Percentiles rank a stretch among this genome's conserved stretches.
These are phyloP conservation scores for Limnodromus scolopaceus DNA, from an alignment of 2,797 vertebrate genomes.

Conservation along the genomic window DNA sequence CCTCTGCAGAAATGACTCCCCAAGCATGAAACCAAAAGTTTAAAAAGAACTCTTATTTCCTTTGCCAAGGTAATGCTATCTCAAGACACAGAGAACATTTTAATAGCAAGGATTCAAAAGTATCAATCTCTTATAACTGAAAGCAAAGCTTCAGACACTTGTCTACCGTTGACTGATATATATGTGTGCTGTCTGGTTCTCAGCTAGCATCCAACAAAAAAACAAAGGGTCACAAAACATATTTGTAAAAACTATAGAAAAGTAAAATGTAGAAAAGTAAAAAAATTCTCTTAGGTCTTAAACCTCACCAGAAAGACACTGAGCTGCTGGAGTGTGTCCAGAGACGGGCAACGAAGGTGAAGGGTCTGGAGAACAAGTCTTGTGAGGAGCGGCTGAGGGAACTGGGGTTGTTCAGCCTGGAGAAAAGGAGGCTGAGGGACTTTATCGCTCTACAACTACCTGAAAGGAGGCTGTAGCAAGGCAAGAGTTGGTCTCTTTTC, in stretches of 20 bases:
- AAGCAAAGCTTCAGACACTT: background rate
- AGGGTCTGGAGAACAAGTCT: background rate
- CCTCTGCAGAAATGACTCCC: background rate
- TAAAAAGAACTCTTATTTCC: background rate
- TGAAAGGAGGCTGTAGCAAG: background rate
- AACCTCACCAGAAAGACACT: background rate
- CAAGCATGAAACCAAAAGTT: background rate
- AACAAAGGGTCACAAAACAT: background rate
- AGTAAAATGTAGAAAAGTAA: background rate
- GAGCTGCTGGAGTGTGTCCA: background rate
- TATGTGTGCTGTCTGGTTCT: background rate
- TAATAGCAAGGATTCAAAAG: background rate
- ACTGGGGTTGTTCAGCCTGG: background rate
- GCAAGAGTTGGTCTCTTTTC: too few species aligned
- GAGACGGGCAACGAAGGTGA: background rate
- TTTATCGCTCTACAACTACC: background rate
- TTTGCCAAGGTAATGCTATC: background rate
- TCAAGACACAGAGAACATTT: background rate
- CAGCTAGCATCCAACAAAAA: background rate
- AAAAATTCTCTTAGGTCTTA: background rate
- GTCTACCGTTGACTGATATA: background rate
- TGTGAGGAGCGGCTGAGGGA: background rate
- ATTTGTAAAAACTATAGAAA: background rate
- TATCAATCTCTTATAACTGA: background rate
- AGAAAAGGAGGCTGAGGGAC: background rate